Evolutionary conservation across 2,797 vertebrate species (phyloP).

Genomic region (Steatocranus sp.): DNA sequence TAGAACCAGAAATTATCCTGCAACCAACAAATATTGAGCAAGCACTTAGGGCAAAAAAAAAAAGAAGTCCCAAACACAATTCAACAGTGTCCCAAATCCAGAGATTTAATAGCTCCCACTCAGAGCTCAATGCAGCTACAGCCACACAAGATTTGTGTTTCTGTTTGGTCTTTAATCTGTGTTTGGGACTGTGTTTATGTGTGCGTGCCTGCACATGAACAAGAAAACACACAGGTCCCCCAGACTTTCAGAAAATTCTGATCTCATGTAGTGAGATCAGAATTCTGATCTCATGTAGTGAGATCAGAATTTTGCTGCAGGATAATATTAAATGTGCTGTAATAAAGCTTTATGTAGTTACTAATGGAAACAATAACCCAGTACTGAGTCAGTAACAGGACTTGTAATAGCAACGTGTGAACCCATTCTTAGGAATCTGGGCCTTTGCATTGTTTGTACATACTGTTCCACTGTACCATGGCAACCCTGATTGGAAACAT

Average conservation of each 20-base stretch:
- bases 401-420: not conserved
- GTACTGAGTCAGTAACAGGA: not conserved
- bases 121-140: conserved; percentile 9
- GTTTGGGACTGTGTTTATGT: not conserved
- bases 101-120: conserved; percentile 43
- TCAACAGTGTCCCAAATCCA: conserved; percentile 40
- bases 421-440: not conserved
- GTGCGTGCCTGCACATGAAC: not conserved
- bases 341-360: not conserved
- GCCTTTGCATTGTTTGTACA: not conserved
- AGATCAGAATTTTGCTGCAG: not conserved
- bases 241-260: not conserved
- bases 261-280: not conserved
- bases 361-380: not conserved
- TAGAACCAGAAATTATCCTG: not conserved
- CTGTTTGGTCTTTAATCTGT: conserved; percentile 36
- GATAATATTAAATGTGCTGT: not conserved
- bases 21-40: conserved; percentile 12
- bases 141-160: conserved; percentile 36
- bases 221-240: not conserved
- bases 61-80: conserved; percentile 25
- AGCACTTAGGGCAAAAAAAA: conserved; percentile 12
- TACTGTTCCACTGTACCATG: not conserved
- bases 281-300: not conserved
- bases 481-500: not conserved